Conservation (phyloP, 2,797 vertebrate species). For the Alfaro cultratus region DNA sequence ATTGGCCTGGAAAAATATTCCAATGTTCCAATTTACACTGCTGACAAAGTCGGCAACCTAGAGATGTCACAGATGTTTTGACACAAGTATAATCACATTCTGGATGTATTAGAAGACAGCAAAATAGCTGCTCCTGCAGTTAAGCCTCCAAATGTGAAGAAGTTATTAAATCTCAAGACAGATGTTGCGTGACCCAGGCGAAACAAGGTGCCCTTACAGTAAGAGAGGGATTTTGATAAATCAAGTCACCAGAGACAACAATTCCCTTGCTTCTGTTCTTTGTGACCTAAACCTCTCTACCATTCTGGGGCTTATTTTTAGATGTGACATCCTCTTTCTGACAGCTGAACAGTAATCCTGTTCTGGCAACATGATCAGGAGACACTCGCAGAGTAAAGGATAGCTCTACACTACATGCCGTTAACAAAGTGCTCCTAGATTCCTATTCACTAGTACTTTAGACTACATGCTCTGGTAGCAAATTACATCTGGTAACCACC, state of each 20-base stretch:
- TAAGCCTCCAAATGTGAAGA: constrained; percentile 40
- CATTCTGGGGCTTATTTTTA: constrained; percentile 59
- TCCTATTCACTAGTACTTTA: constrained; percentile 22
- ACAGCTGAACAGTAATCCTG: constrained; percentile 58
- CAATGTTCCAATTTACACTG: constrained; percentile 33
- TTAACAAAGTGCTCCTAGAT: constrained; percentile 41
- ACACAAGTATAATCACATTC: constrained; percentile 39
- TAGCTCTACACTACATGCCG: constrained; percentile 17
- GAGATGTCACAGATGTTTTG: constrained; percentile 35
- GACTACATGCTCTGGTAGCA: constrained; percentile 10
- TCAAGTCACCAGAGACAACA: constrained; percentile 43
- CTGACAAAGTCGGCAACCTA: constrained; percentile 20
- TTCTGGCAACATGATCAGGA: constrained; percentile 43
- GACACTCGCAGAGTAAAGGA: constrained; percentile 40
- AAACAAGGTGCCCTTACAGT: constrained; percentile 34
- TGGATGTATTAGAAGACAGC: constrained; percentile 26
- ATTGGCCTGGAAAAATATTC: background rate
- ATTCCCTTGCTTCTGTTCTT: constrained; percentile 37
- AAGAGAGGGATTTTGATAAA: constrained; percentile 48
- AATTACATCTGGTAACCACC: constrained; percentile 21
- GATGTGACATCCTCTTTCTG: constrained; percentile 40
- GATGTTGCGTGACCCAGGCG: constrained; percentile 39
- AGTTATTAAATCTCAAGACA: constrained; percentile 28
- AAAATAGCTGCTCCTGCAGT: constrained; percentile 22
- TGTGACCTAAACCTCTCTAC: constrained; percentile 44